Percentiles rank a stretch among this genome's conserved stretches.
phyloP scores from a whole-genome alignment of 2,797 vertebrate genomes.

The Aeoliscus strigatus region DNA sequence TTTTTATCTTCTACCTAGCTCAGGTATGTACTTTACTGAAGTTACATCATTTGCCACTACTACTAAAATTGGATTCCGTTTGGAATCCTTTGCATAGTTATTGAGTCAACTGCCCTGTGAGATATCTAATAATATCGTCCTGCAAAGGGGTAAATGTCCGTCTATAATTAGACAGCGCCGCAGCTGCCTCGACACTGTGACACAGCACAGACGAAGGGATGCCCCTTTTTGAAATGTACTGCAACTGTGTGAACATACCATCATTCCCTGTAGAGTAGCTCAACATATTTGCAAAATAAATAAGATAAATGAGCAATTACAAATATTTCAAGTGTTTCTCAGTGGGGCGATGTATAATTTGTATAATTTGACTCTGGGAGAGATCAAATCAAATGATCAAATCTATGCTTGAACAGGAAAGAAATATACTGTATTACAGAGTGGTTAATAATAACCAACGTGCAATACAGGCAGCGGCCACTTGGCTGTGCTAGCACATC shows the following conservation, averaged over 20 bases:
- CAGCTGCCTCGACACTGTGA: conserved; percentile 38
- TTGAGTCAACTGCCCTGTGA: conserved; percentile 54
- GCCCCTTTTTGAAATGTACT: conserved; percentile 2
- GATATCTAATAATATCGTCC: conserved; percentile 70
- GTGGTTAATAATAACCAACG: neutral
- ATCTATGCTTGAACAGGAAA: neutral
- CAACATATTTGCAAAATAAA: too few species aligned
- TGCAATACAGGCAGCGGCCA: conserved; percentile 38
- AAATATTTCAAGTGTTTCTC: neutral
- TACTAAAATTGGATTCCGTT: conserved; percentile 35
- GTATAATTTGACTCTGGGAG: neutral
- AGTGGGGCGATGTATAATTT: neutral
- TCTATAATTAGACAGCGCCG: conserved; percentile 67
- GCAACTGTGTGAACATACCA: conserved; percentile 13
- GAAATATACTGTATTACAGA: too few species aligned
- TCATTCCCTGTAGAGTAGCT: too few species aligned
- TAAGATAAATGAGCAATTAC: too few species aligned
- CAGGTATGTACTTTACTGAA: conserved; percentile 1
- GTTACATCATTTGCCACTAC: conserved; percentile 30
- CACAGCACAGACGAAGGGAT: conserved; percentile 17
- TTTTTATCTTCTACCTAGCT: conserved; percentile 1
- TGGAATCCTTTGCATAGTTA: conserved; percentile 62
- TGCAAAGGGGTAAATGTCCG: conserved; percentile 58
- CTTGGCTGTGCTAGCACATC: conserved; percentile 36
- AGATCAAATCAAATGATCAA: neutral